Percentiles rank a stretch among this genome's conserved stretches.
Evolutionary conservation across 1,140 invertebrate species (phyloP).

Genomic region (Cyclargus thomasi): DNA sequence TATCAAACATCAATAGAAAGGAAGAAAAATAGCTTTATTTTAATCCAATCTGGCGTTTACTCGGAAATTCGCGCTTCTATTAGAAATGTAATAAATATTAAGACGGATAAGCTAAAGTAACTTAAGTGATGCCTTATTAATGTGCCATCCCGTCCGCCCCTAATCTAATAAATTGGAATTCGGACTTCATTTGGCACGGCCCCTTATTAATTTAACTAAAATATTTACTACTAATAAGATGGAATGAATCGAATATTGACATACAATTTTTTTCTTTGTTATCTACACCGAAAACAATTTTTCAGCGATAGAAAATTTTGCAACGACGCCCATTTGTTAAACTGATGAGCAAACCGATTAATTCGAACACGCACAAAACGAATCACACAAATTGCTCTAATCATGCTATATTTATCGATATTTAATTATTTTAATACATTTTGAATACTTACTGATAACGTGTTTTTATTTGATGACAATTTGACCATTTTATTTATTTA

Average conservation of each 20-base stretch:
- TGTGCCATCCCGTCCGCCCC: constrained; percentile 3
- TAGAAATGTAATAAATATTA: constrained; percentile 11
- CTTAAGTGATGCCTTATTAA: constrained; percentile 16
- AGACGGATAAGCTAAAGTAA: constrained; percentile 17
- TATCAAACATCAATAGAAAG: neutral
- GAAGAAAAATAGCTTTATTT: constrained; percentile 3
- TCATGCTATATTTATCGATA: neutral
- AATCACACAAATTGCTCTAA: neutral
- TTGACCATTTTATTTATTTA: neutral
- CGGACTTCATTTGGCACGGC: constrained; percentile 9
- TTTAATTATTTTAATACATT: neutral
- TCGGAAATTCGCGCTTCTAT: neutral
- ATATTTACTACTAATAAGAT: neutral
- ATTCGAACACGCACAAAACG: neutral
- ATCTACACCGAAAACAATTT: neutral
- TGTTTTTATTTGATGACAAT: neutral
- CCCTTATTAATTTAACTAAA: constrained; percentile 10
- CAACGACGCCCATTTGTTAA: neutral
- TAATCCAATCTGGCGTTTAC: neutral
- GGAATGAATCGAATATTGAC: neutral
- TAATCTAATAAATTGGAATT: constrained; percentile 18
- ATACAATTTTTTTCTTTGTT: neutral
- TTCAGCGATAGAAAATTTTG: neutral
- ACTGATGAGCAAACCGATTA: neutral
- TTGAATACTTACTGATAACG: neutral